phyloP scores from a whole-genome alignment of 2,113 vertebrate genomes.

The Fulica atra region DNA sequence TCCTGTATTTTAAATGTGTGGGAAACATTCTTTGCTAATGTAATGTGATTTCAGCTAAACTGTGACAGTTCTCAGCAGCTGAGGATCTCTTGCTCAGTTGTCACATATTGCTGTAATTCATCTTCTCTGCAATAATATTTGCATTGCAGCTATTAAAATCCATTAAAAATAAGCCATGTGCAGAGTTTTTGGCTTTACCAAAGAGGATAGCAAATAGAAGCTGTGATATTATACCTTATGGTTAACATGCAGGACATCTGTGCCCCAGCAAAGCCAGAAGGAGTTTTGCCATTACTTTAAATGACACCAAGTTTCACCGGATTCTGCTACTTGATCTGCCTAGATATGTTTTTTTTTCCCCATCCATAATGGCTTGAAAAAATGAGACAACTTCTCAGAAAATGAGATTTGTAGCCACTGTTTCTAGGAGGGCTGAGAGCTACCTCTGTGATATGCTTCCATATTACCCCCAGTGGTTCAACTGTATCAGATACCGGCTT shows the following conservation, averaged over 20 bases:
- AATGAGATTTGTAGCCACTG: not conserved
- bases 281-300: not conserved
- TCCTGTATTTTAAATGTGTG: slow-evolving; percentile 26
- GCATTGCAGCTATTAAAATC: slow-evolving; percentile 10
- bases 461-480: not conserved
- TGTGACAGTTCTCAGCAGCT: not conserved
- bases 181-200: not conserved
- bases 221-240: not conserved
- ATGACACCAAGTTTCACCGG: not conserved
- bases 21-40: not conserved
- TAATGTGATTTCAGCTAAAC: not conserved
- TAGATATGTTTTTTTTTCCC: not conserved
- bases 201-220: slow-evolving; percentile 5
- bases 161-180: not conserved
- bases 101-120: not conserved
- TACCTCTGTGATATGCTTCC: not conserved
- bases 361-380: not conserved
- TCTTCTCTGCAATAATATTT: slow-evolving; percentile 6
- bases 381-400: not conserved
- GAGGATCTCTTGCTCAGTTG: not conserved
- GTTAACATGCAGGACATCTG: not conserved
- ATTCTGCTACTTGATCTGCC: not conserved
- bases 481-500: not conserved
- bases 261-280: not conserved
- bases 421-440: not conserved